Base-by-base conservation (phyloP, 2,888 invertebrate species). In the Caenorhabditis becei region DNA sequence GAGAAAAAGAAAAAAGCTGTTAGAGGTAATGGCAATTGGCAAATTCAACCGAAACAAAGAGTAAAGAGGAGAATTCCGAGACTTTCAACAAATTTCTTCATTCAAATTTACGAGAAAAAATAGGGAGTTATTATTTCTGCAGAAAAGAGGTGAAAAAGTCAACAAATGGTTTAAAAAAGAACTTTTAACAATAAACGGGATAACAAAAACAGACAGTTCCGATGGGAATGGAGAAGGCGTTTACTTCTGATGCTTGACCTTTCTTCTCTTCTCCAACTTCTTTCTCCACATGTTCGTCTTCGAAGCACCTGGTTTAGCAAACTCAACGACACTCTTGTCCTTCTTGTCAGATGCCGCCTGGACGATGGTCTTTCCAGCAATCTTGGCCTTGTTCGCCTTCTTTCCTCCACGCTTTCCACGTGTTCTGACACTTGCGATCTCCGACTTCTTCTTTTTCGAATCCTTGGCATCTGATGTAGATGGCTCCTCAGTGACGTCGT, bases 281-380 rank as follows among this genome's bases (percentile, higher is more conserved):
- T 90, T 90, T 71, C 86, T 82, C 89, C 89, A 89, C 88, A 89
- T 88, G 61, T 88, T 89, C 67, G 78, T 74, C 71, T 86, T 86
- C 26, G 84, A 72, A 24, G 83, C 83, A 23, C 77, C 78, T 61
- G 77, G 78, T 16, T 83, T 85, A 18, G 83, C 83, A 67, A 85
- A 83, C 24, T 88, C 87, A 26, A 89, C 87, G 18, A 86, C 83
- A 24, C 83, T 65, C 47, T 53, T 72, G 32, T 71, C 70, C 35
- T 78, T 77, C 51, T 80, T 77, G 20, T 81, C 65, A 8, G 58
- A 56, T 8, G 77, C 85, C 11, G 80, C 83, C 54, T 83, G 74
- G 23, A 77, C 74, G 23, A 82, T 82, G 16, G 80, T 75, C 44
- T 83, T 84, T 69, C 80, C 79, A 26, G 74, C 65, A 70, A 83